phyloP scores from a whole-genome alignment of 2,888 invertebrate species.

The Cryptops parisi region DNA sequence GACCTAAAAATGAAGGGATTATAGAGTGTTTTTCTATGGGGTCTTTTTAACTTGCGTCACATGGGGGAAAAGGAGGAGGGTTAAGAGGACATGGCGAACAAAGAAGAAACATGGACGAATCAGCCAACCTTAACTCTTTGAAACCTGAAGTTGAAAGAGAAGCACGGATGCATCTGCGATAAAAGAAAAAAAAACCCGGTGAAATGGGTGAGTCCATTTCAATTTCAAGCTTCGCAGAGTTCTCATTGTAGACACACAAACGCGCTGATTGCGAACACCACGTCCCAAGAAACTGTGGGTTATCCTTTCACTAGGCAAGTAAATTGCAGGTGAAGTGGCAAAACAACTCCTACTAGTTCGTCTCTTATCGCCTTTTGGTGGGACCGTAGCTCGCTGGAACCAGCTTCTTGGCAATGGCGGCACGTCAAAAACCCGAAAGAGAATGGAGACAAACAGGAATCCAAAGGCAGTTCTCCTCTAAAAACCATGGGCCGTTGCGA shows the following conservation, averaged over 20 bases:
- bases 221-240: slow-evolving; percentile 8
- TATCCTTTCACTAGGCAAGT: slow-evolving; percentile 4
- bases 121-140: not conserved
- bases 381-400: too few species aligned
- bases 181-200: too few species aligned
- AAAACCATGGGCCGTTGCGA: too few species aligned
- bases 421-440: too few species aligned
- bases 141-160: not conserved
- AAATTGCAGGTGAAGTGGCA: slow-evolving; percentile 12
- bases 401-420: too few species aligned
- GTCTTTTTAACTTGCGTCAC: not conserved
- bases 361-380: too few species aligned
- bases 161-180: not conserved
- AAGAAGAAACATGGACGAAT: not conserved
- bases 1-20: slow-evolving; percentile 10
- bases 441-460: too few species aligned
- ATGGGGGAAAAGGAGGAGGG: not conserved
- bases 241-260: slow-evolving; percentile 6
- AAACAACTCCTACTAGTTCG: too few species aligned
- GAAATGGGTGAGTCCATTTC: slow-evolving; percentile 8
- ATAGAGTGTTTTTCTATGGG: slow-evolving; percentile 8
- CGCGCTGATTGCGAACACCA: slow-evolving; percentile 7
- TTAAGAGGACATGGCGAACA: too few species aligned
- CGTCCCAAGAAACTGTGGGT: slow-evolving; percentile 5
- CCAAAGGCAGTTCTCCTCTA: too few species aligned